Percentiles rank a stretch among this genome's conserved stretches.
Evolutionary conservation across 2,888 invertebrate species (phyloP).

Genomic region (Phortica magna): DNA sequence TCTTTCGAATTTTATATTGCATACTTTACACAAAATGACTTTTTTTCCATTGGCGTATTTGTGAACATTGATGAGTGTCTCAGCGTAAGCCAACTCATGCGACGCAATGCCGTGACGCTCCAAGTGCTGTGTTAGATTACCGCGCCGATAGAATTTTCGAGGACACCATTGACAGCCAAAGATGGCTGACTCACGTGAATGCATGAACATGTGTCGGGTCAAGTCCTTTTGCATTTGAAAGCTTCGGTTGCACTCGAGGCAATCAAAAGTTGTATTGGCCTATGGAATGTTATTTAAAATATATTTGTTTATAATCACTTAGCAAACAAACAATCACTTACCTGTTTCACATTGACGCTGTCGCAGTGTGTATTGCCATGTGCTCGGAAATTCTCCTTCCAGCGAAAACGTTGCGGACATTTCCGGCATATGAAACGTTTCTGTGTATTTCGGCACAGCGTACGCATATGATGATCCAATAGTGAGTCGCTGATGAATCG

Average conservation of each 20-base stretch:
- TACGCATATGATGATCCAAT: slow-evolving; percentile 79
- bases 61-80: slow-evolving; percentile 61
- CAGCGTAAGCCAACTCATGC: slow-evolving; percentile 62
- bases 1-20: slow-evolving; percentile 60
- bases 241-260: slow-evolving; percentile 60
- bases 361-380: slow-evolving; percentile 41
- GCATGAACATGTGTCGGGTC: slow-evolving; percentile 66
- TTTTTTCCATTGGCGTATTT: slow-evolving; percentile 70
- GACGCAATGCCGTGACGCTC: slow-evolving; percentile 62
- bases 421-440: slow-evolving; percentile 72
- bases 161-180: slow-evolving; percentile 74
- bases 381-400: slow-evolving; percentile 75
- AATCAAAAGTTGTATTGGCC: slow-evolving; percentile 47
- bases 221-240: slow-evolving; percentile 73
- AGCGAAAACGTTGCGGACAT: slow-evolving; percentile 74
- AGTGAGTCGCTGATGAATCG: slow-evolving; percentile 79
- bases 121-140: slow-evolving; percentile 71
- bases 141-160: slow-evolving; percentile 69
- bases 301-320: neutral
- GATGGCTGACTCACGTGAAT: slow-evolving; percentile 63
- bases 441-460: slow-evolving; percentile 72
- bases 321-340: neutral
- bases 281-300: neutral
- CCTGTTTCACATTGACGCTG: slow-evolving; percentile 8
- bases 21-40: slow-evolving; percentile 67